Evolutionary conservation across 2,113 vertebrate species (phyloP).

Genomic region (Tragelaphus strepsiceros): DNA sequence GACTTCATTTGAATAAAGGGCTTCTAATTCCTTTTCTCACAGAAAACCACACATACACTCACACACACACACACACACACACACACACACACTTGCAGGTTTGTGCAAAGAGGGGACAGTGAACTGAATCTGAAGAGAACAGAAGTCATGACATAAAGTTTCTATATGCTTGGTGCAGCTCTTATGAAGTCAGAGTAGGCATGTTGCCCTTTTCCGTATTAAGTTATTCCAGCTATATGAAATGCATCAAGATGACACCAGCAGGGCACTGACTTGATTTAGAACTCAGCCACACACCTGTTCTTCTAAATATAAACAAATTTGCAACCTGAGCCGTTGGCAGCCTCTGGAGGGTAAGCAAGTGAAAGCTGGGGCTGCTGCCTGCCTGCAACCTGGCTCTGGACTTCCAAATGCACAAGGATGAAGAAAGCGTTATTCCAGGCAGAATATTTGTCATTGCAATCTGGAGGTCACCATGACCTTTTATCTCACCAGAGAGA

Average conservation of each 20-base stretch:
- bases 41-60: background rate
- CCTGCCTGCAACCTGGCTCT: conserved; percentile 11
- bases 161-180: background rate
- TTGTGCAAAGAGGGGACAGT: background rate
- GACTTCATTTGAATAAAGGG: background rate
- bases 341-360: conserved; percentile 52
- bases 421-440: conserved; percentile 69
- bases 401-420: conserved; percentile 30
- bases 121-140: background rate
- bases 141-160: background rate
- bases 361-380: conserved; percentile 19
- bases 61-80: background rate
- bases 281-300: conserved; percentile 78
- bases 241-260: conserved; percentile 62
- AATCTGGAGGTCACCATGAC: conserved; percentile 72
- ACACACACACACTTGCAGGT: background rate
- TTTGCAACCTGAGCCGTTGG: conserved; percentile 70
- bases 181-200: background rate
- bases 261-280: conserved; percentile 72
- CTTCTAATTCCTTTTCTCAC: background rate
- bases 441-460: conserved; percentile 71
- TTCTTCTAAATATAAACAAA: conserved; percentile 81
- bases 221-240: conserved; percentile 54
- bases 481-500: conserved; percentile 70
- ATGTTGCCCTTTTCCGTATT: background rate